These are phyloP conservation scores for Montipora capitata DNA, from an alignment of 92 coral and sea anemone species.

Conservation along the genomic window DNA sequence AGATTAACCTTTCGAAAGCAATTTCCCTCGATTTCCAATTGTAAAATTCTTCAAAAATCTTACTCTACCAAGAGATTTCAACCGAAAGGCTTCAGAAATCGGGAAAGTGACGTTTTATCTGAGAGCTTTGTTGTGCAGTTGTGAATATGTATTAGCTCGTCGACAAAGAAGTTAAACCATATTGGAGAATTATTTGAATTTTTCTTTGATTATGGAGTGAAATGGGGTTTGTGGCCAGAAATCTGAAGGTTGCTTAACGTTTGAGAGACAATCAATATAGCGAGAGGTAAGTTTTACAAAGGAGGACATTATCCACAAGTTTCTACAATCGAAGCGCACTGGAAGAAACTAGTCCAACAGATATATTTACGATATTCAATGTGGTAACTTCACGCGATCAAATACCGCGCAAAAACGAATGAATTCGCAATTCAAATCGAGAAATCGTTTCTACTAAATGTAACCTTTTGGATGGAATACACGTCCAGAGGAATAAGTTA, in stretches of 20 bases:
- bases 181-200: conserved; percentile 57
- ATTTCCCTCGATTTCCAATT: background rate
- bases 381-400: conserved; percentile 35
- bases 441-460: background rate
- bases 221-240: background rate
- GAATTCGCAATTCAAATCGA: background rate
- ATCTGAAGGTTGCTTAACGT: conserved; percentile 13
- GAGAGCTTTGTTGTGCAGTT: conserved; percentile 52
- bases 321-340: conserved; percentile 8
- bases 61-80: background rate
- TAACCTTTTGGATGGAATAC: background rate
- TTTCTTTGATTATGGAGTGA: conserved; percentile 44
- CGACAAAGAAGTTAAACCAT: conserved; percentile 71
- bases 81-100: conserved; percentile 28
- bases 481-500: background rate
- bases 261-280: background rate
- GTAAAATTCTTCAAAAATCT: background rate
- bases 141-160: conserved; percentile 93
- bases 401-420: background rate
- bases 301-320: background rate
- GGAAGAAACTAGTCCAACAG: background rate
- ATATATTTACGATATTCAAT: conserved; percentile 33
- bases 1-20: background rate
- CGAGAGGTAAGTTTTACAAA: conserved; percentile 17
- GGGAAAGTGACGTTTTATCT: conserved; percentile 7